Base-by-base conservation (phyloP, 30 jellyfish, hydroid and myxozoan genomes). In the Aurelia aurita complex sp. Pacific region DNA sequence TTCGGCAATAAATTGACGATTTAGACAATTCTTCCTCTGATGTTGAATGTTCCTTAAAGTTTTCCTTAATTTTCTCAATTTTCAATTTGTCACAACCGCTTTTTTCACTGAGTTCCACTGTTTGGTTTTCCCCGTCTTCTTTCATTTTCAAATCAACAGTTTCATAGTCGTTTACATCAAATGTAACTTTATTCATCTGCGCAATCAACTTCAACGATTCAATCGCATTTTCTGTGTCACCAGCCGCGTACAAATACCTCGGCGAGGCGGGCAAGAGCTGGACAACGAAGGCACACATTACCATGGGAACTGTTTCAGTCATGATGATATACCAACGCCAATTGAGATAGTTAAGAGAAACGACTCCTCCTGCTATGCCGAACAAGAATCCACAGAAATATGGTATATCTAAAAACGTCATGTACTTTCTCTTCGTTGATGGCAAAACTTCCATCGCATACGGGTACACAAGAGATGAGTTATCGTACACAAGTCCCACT, bases 401-500 rank as follows among this genome's bases (percentile, higher is more conserved):
- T 4, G 70, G 70, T 17, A 61, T 23, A 11, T 61, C 70, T 10
- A 61, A 61, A 61, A 10, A 61, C 11, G 70, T 13, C 13, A 61
- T 0, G 70, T 17, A 61, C 14, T 61, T 61, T 61, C 70, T 61
- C 70, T 61, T 61, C 36, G 32, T 61, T 6, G 11, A 5, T 3
- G 70, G 70, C 10, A 61, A 23, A 61, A 61, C 11, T 23, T 61
- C 70, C 70, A 61, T 61, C 1, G 70, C 70, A 61, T 61, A 61
- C 32, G 70, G 70, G 36, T 23, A n/a, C 1, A 61, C 11, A 10
- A 61, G 32, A 11, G 17, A 17, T 2, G 70, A 11, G 70, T 61
- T 61, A 13, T 61, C 70, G 40, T 61, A 23, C 36, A 61, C 70
- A n/a, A 61, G 36, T 17, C 70, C 70, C 4, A 61, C 32, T 0